Evolutionary conservation across 2,888 invertebrate genomes (phyloP).

Genomic region (Metopia argyrocephala): DNA sequence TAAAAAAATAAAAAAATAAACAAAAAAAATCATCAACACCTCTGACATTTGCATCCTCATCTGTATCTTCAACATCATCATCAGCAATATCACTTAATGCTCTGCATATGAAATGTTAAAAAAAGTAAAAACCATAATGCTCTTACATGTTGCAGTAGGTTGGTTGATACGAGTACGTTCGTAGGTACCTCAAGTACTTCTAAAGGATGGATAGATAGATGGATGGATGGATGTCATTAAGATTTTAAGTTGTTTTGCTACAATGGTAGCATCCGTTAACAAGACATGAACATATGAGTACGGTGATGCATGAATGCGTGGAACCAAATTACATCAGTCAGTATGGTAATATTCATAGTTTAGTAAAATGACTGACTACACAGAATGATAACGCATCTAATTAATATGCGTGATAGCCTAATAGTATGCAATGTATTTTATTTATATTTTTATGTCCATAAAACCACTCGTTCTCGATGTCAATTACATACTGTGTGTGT

Average conservation of each 20-base stretch:
- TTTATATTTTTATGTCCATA: conserved; percentile 30
- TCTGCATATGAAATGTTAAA: neutral
- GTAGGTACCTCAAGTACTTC: neutral
- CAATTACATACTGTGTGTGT: conserved; percentile 12
- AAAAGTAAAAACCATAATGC: too few species aligned
- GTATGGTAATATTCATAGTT: conserved; percentile 47
- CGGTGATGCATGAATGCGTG: neutral
- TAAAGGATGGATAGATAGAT: too few species aligned
- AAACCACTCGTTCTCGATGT: conserved; percentile 17
- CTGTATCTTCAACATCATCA: conserved; percentile 13
- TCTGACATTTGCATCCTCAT: conserved; percentile 21
- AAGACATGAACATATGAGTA: neutral
- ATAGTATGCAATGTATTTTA: conserved; percentile 32
- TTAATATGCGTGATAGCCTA: conserved; percentile 32
- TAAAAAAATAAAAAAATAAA: neutral
- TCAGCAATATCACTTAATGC: conserved; percentile 21
- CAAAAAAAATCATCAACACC: conserved; percentile 41
- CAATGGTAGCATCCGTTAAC: neutral
- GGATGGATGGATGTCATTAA: conserved; percentile 3
- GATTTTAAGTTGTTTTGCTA: neutral
- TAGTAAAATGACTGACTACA: conserved; percentile 50
- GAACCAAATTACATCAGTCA: neutral
- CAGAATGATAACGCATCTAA: conserved; percentile 48
- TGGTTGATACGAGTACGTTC: neutral
- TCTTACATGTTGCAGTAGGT: conserved; percentile 9